Conservation (phyloP, 37 sponge, comb jelly and placozoan genomes). For the Spongilla lacustris region DNA sequence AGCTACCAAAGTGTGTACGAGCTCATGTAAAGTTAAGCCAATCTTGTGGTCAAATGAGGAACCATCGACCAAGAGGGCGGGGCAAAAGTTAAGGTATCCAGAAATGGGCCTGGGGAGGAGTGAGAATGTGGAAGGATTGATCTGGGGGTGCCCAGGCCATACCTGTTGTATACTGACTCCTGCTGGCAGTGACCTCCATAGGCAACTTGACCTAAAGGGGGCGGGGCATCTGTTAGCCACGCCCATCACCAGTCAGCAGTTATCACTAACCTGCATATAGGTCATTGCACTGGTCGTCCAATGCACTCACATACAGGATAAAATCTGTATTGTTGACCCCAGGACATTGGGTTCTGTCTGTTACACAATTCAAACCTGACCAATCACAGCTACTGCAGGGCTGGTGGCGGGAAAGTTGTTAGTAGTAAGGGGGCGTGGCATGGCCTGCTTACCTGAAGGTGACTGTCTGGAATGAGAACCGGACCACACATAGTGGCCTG, state of each 20-base stretch:
- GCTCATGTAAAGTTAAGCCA: conserved; percentile 26
- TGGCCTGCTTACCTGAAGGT: conserved; percentile 15
- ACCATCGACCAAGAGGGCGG: neutral
- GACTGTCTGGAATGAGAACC: conserved; percentile 28
- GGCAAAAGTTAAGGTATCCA: conserved; percentile 63
- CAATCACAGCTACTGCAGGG: neutral
- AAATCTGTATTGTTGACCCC: conserved; percentile 28
- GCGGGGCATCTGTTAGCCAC: neutral
- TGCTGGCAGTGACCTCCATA: conserved; percentile 55
- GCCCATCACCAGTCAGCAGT: neutral
- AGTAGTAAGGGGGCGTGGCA: neutral
- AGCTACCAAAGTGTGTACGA: conserved; percentile 44
- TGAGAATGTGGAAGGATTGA: too few species aligned
- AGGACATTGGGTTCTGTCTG: neutral
- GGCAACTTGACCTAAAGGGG: neutral
- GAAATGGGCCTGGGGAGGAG: conserved; percentile 29
- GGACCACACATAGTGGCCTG: conserved; percentile 42
- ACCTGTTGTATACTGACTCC: conserved; percentile 47
- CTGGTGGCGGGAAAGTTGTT: neutral
- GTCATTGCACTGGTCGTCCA: neutral
- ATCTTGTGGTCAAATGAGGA: conserved; percentile 7
- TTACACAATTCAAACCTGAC: neutral
- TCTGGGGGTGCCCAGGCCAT: neutral
- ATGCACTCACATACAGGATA: conserved; percentile 46
- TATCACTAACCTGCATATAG: neutral